Conservation (phyloP, 2,113 vertebrate genomes). For the Rana temporaria region DNA sequence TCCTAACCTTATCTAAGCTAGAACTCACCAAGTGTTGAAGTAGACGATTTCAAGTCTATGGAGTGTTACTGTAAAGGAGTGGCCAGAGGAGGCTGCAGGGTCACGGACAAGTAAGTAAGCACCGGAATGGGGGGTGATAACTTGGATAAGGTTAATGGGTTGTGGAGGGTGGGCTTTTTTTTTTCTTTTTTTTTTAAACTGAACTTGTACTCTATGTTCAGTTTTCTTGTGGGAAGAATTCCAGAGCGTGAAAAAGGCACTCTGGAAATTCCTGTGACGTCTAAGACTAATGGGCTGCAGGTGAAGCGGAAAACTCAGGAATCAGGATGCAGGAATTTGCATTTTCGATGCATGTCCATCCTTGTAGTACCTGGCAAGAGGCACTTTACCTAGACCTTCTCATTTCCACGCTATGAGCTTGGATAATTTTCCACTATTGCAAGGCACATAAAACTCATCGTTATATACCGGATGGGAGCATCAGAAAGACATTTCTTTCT, state of each 20-base stretch:
- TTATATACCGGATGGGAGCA: not conserved
- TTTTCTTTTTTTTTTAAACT: too few species aligned
- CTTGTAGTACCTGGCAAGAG: not conserved
- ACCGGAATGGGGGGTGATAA: too few species aligned
- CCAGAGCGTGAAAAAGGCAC: not conserved
- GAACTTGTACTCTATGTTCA: too few species aligned
- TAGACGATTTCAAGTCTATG: too few species aligned
- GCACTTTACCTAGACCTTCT: not conserved
- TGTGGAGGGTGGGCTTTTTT: too few species aligned
- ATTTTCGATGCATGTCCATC: constrained; percentile 3
- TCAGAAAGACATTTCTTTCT: not conserved
- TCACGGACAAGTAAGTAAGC: too few species aligned
- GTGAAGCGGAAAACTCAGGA: not conserved
- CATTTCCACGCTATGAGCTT: not conserved
- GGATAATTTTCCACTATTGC: not conserved
- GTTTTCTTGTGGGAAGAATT: not conserved
- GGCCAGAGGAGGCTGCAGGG: too few species aligned
- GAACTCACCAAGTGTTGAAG: too few species aligned
- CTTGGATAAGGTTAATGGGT: too few species aligned
- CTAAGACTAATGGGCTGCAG: constrained; percentile 17
- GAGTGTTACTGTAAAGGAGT: too few species aligned
- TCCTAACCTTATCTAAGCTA: too few species aligned
- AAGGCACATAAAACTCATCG: not conserved
- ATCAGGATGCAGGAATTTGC: constrained; percentile 3
- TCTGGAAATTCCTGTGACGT: constrained; percentile 41